Evolutionary conservation across 2,888 invertebrate genomes (phyloP), one percentile per base, ranked within the genome.

Genomic region (Bombylius discolor): DNA sequence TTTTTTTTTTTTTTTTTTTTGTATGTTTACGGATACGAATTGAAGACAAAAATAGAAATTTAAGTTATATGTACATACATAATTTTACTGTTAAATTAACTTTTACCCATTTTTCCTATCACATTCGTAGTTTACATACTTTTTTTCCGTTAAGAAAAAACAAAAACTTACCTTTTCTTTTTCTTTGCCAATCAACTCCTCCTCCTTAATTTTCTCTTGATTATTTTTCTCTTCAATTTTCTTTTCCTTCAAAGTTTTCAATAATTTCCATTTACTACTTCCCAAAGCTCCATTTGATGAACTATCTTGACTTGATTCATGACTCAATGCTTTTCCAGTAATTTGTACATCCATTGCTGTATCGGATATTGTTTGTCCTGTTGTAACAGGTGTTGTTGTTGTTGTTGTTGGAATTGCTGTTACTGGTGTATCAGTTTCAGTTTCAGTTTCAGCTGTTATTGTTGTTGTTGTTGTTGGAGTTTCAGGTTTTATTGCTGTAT

Each of bases 181-280:
- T 65, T 85, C 83, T 64, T 81, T 80, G 57, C 78, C 78, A 8
- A 78, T 76, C 48, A 67, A 77, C 77, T 81, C 80, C 52, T 82
- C 81, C 58, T 81, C 82, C 55, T 78, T 81, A 52, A 80, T 79
- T 61, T 84, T 82, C 57, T 83, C 85, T 59, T 82, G 81, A 65
- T 84, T 84, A 65, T 79, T 80, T 70, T 85, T 88, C 66, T 92
- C 91, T 71, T 92, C 92, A 5, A 91, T 89, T 75, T 93, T 92
- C 59, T 87, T 80, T 66, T 93, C 92, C 69, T 92, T 92, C 36
- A 93, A 73, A 1, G 92, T 91, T 73, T 92, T 93, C 4, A 93
- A 74, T 49, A 93, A 78, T 70, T 92, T 92, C 93, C 93, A 93
- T 71, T 91, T 91, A 68, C 91, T 91, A 67, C 90, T 90, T 9